Evolutionary conservation across 2,888 invertebrate species (phyloP), one percentile per base, ranked within the genome.

Genomic region (Nemurella pictetii): DNA sequence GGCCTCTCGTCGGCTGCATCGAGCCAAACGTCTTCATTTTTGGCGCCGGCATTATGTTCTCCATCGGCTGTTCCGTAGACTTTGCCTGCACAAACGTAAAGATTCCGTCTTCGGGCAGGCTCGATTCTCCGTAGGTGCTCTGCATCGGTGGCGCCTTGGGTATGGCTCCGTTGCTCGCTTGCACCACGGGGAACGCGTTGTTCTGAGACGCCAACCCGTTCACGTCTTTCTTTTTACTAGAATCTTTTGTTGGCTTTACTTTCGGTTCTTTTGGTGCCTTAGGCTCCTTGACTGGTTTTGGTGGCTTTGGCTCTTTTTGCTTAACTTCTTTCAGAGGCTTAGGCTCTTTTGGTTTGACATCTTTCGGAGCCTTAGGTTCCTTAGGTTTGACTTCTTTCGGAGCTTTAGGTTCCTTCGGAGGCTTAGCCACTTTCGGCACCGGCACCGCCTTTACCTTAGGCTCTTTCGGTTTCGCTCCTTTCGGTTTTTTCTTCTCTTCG

Each of bases 381-480:
- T 84, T 83, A 36, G 27, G 28, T 1, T 72, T 78, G 81, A 84
- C 81, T 5, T 86, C 86, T 20, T 87, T 81, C 4, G 87, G 87
- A 26, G 87, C 88, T 75, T 86, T 85, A 35, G 77, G 84, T 83
- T 86, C 85, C n/a, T 80, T n/a, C n/a, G n/a, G n/a, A n/a, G n/a
- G n/a, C n/a, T n/a, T n/a, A n/a, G n/a, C n/a, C n/a, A n/a, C n/a
- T 86, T 87, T 85, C n/a, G 85, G 86, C 28, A 78, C 78, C 27
- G 28, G 28, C 35, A 15, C 72, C 25, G 75, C 84, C 84, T 75
- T 72, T 25, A 77, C 84, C 82, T 77, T 82, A 75, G 28, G 81
- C 30, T 77, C 30, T 36, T 84, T 36, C 32, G 74, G 4, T 55
- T 30, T 27, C 25, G n/a, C 82, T 55, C 74, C 29, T 84, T 35